Evolutionary conservation across 1,140 invertebrate species (phyloP), one percentile per base, ranked within the genome.

Genomic region (Ips nitidus): DNA sequence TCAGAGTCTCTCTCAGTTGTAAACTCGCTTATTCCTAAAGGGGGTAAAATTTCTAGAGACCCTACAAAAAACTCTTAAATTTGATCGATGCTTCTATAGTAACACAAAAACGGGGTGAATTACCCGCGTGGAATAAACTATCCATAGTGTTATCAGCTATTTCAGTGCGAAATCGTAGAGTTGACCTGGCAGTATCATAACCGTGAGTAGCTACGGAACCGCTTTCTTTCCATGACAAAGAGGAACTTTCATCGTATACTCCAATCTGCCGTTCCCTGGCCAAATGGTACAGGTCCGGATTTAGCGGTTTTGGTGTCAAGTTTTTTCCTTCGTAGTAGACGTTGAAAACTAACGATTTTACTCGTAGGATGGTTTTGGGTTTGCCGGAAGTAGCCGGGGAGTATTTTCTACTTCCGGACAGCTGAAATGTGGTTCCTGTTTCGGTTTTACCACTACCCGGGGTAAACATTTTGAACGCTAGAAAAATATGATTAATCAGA

Each of bases 271-370:
- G 60, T 52, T 78, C 75, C 22, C 67, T 74, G 37, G 68, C 69
- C 37, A 55, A 62, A 7, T 73, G 66, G 47, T 65, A 75, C 3
- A 69, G 36, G 36, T 73, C 60, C 1, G 75, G 73, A 53, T 74
- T 73, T 37, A 80, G 66, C 8, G 65, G 61, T 71, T 74, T 71
- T 6, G 78, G 77, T 4, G 77, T 79, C 4, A 77, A 69, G 69
- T 79, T 73, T 59, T 72, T 71, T 6, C 73, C 77, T 37, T 79
- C 67, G 38, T 67, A 57, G 38, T 65, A 52, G n/a, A 75, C 56
- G 22, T 63, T 71, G 1, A 69, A 5, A 8, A 59, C 58, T 0
- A 55, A 1, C n/a, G 52, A 55, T 69, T 62, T 69, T 4, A 6
- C 40, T 41, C 58, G 38, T 5, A 69, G 41, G 22, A 69, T 69